Base-by-base conservation (phyloP, 2,113 vertebrate species). In the Catharus fuscescens region DNA sequence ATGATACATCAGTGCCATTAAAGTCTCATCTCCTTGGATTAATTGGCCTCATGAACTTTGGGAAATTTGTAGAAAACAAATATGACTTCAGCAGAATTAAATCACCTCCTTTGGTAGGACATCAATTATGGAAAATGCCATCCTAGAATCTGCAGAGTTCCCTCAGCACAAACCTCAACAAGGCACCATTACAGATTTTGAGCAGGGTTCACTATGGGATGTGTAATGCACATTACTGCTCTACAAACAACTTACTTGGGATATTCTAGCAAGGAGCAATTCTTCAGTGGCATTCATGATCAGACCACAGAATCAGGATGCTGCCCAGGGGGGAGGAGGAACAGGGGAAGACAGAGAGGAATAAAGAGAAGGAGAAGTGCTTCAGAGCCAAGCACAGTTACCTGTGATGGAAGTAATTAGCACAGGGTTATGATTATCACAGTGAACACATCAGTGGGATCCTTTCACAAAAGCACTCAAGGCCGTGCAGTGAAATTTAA, bases 11-110 rank as follows among this genome's bases (percentile, higher is more conserved):
- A 80, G 47, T 3, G 1, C 88, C 45, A 26, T 80, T 54, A 54
- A 60, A 82, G 32, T 6, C 90, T 69, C 82, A 36, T 62, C 62
- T 69, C 82, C 59, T 69, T 9, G 59, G 67, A 78, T 87, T 92
- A 88, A 93, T 90, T 65, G 26, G 26, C 44, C 85, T 86, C 66
- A 38, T 92, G 82, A 95, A 80, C 79, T 80, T 61, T 12, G 18
- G 29, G 64, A 89, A 25, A 54, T 26, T 45, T 29, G 45, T 4
- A 28, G 81, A 59, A 92, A 92, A 89, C 80, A 86, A 92, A 86
- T 9, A 25, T n/a, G 74, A 77, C 62, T 92, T 69, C 36, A 79
- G 87, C 44, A 77, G 86, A 82, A 82, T 92, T 74, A 94, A 93
- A 82, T 88, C 85, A 80, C 64, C 88, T 62, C 80, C 59, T 80